Evolutionary conservation across 2,888 invertebrate species (phyloP), one percentile per base, ranked within the genome.

Genomic region (Crocallis elinguaria): DNA sequence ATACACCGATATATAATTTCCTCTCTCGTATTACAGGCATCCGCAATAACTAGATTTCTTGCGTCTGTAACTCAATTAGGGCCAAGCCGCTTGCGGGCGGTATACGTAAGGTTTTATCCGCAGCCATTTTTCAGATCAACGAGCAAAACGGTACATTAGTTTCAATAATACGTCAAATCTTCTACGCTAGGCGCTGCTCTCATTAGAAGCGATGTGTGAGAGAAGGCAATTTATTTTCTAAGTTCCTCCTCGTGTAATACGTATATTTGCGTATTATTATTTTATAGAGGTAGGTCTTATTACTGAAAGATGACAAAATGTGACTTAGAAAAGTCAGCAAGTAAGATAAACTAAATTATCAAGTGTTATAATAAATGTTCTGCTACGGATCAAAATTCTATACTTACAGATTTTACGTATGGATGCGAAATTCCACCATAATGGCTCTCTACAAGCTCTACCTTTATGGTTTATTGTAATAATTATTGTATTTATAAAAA

Each of bases 51-150:
- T 37, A 50, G 62, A 67, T 67, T 66, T 65, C 57, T 57, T 57
- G 41, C 54, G 49, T 52, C 62, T 63, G 63, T 71, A 75, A 73
- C 68, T 79, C 73, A 73, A 78, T 79, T 73, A 77, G 54, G 55
- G 55, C 43, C 58, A 67, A 63, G 66, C 59, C 53, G 49, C 57
- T 32, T 39, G 42, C 38, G 41, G 35, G 25, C 37, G 33, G 35
- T 43, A 41, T 41, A 52, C 21, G 43, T 45, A 52, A 21, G 51
- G 43, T 36, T 57, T 61, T 65, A 60, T 53, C 65, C 66, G 53
- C 64, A 62, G 57, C 62, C 51, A 69, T 73, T 71, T 73, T 71
- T 72, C 67, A 71, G 52, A 62, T 50, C 46, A 52, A 42, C 37
- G 25, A 50, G 32, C 38, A 36, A 36, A 50, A 14, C 50, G 30